phyloP scores from a whole-genome alignment of 2,113 vertebrate species.

The Spermophilus dauricus region DNA sequence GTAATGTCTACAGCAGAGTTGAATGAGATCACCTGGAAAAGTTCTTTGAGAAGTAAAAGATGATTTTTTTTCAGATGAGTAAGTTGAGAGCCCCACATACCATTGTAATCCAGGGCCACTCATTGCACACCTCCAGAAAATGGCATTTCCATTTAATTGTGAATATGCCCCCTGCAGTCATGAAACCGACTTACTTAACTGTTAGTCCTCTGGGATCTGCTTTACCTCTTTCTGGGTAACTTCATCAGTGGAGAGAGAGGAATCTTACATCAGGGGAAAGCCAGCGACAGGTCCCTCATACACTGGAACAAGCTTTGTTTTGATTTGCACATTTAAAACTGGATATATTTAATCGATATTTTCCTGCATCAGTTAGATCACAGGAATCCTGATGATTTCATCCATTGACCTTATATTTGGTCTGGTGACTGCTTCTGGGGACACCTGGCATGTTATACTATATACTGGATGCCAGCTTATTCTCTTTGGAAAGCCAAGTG shows the following conservation, averaged over 20 bases:
- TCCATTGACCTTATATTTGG: not conserved
- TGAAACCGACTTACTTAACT: not conserved
- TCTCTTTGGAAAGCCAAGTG: not conserved
- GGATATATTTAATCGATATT: not conserved
- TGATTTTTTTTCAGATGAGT: slow-evolving; percentile 31
- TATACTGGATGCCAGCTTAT: not conserved
- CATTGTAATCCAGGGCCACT: not conserved
- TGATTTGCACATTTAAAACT: not conserved
- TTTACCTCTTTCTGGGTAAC: slow-evolving; percentile 3
- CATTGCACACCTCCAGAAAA: not conserved
- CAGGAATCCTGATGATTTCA: not conserved
- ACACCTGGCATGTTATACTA: not conserved
- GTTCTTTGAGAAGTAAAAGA: slow-evolving; percentile 1
- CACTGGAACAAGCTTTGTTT: slow-evolving; percentile 9
- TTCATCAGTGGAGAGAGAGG: slow-evolving; percentile 3
- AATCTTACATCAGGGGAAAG: not conserved
- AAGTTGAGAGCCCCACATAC: not conserved
- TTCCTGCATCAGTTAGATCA: not conserved
- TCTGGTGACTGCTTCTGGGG: not conserved
- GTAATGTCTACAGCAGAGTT: not conserved
- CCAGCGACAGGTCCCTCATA: not conserved
- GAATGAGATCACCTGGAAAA: not conserved
- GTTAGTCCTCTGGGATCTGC: not conserved
- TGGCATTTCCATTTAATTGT: not conserved
- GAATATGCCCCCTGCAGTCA: not conserved